A percentile compares a stretch with the other conserved stretches of the same genome.
phyloP scores from a whole-genome alignment of 1,140 invertebrate species.

The Goniozus legneri region DNA sequence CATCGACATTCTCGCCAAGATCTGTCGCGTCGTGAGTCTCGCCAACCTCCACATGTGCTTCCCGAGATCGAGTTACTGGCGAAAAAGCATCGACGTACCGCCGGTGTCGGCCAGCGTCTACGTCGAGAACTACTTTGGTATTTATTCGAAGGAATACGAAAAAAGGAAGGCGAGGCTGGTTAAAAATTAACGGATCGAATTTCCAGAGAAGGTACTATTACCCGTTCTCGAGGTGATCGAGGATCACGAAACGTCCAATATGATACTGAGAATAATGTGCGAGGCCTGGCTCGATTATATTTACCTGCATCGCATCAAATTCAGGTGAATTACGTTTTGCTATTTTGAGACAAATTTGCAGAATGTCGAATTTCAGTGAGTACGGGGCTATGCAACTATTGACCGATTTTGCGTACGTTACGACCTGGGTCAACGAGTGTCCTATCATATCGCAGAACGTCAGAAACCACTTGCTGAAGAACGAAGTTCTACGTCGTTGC shows the following conservation, averaged over 20 bases:
- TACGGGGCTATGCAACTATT: conserved; percentile 67
- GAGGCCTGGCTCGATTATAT: conserved; percentile 83
- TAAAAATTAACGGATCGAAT: background rate
- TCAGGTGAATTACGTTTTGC: conserved; percentile 68
- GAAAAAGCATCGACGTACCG: conserved; percentile 42
- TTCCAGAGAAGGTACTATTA: conserved; percentile 66
- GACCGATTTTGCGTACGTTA: conserved; percentile 71
- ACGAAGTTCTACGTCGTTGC: conserved; percentile 72
- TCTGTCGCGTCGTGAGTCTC: conserved; percentile 68
- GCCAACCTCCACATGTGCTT: conserved; percentile 76
- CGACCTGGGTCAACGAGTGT: conserved; percentile 67
- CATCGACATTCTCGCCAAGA: conserved; percentile 63
- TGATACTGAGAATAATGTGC: conserved; percentile 75
- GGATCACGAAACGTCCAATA: conserved; percentile 68
- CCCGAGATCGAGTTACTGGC: conserved; percentile 66
- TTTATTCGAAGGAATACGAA: background rate
- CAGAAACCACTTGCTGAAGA: conserved; percentile 66
- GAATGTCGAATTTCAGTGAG: conserved; percentile 50
- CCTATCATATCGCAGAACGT: conserved; percentile 56
- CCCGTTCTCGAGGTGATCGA: conserved; percentile 71
- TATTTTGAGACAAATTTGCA: background rate
- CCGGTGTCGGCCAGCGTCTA: conserved; percentile 54
- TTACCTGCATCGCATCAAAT: conserved; percentile 74
- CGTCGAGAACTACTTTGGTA: conserved; percentile 65
- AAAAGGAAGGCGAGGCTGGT: background rate